Conservation (phyloP, 2,113 vertebrate species). For the Ceyx margarethae region DNA sequence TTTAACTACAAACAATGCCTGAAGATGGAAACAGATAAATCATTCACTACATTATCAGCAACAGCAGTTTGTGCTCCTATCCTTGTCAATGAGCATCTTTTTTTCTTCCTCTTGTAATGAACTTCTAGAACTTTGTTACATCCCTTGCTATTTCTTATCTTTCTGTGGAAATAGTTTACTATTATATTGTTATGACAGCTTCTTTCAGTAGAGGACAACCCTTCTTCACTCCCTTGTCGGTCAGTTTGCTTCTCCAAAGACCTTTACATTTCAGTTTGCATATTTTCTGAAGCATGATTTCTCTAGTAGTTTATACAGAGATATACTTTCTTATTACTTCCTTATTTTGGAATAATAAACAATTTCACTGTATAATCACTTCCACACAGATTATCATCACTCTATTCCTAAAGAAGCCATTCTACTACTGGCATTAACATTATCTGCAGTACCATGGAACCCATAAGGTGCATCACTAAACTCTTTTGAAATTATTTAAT, state of each 20-base stretch:
- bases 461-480: not conserved
- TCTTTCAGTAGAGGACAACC: not conserved
- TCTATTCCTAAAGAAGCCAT: not conserved
- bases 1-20: not conserved
- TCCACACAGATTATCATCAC: not conserved
- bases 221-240: not conserved
- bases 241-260: not conserved
- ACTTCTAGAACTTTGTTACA: not conserved
- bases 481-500: not conserved
- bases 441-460: not conserved
- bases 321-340: not conserved
- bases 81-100: not conserved
- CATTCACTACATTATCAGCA: not conserved
- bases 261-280: fast-evolving
- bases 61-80: not conserved
- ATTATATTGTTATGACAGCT: not conserved
- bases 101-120: not conserved
- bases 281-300: not conserved
- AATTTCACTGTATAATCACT: not conserved
- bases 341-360: not conserved
- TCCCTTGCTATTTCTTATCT: not conserved
- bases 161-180: not conserved
- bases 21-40: not conserved
- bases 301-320: not conserved
- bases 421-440: not conserved